Evolutionary conservation across 2,797 vertebrate genomes (phyloP), one percentile per base, ranked within the genome.

Genomic region (Gymnodraco acuticeps): DNA sequence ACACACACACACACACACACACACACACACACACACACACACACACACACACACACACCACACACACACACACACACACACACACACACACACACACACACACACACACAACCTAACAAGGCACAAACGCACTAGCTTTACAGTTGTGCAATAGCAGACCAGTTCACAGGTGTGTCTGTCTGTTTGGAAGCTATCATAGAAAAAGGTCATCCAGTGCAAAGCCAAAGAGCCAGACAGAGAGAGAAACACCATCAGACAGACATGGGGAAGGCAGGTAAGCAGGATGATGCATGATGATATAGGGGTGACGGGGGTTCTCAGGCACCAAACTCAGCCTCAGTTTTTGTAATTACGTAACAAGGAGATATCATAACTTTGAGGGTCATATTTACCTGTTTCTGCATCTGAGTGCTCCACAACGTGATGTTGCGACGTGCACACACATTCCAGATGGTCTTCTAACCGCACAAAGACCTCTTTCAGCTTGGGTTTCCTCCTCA

Each of bases 391-490:
- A 99, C 97, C 97, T 76, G 95, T 95, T 93, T 98, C 98, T 95
- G 96, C 95, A 85, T 99, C 97, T 65, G 96, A 94, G 88, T 95
- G 95, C 92, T 97, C 97, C 82, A 93, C 95, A 91, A 94, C 94
- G 68, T 96, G 96, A 94, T 96, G 95, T 70, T 96, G 95, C 54
- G 95, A 93, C 16, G 94, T 93, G 88, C 98, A 99, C 73, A 95
- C 92, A 72, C 98, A 99, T 93, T 99, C 98, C 96, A 98, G 92
- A 91, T 99, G 98, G 91, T 99, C 98, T 94, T 99, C 98, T 95
- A 99, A 94, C 93, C 96, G 94, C 90, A 99, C 96, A 88, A 97
- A 95, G 84, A 99, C 98, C 94, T 99, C 98, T 95, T 97, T 99
- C 93, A 99, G 96, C 94, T 97, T 98, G 74, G 97, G 96, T 92